phyloP scores from a whole-genome alignment of 2,888 invertebrate genomes.

The Xestia ashworthii region DNA sequence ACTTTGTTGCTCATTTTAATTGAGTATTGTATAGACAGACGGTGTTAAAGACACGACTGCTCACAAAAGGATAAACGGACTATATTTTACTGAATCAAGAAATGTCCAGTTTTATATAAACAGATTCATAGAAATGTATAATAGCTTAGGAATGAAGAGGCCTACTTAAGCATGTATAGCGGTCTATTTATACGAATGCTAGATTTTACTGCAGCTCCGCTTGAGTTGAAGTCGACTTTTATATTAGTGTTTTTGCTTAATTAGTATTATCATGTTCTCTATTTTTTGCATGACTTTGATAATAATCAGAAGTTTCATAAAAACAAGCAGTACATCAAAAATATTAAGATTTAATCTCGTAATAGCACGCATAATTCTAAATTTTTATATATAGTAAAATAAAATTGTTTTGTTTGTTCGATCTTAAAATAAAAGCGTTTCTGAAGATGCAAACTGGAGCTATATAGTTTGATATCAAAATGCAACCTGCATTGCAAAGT shows the following conservation, averaged over 20 bases:
- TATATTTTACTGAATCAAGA: slow-evolving; percentile 16
- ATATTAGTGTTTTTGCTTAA: neutral
- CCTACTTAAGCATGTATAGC: neutral
- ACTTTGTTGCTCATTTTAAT: slow-evolving; percentile 38
- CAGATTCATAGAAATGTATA: slow-evolving; percentile 13
- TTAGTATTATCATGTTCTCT: neutral
- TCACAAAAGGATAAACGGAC: slow-evolving; percentile 4
- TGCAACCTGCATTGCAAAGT: too few relatives aligned
- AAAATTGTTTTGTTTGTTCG: neutral
- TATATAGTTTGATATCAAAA: too few relatives aligned
- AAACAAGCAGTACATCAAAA: slow-evolving; percentile 1
- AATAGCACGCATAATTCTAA: neutral
- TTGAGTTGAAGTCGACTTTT: neutral
- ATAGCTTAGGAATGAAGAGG: neutral
- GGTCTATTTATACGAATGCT: neutral
- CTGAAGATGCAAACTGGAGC: neutral
- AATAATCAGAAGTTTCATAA: neutral
- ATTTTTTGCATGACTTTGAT: slow-evolving; percentile 1
- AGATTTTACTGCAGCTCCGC: slow-evolving; percentile 11
- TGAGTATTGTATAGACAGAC: too few relatives aligned
- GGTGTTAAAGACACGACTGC: slow-evolving; percentile 45
- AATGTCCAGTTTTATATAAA: slow-evolving; percentile 45
- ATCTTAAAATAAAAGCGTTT: neutral
- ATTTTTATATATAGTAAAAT: too few relatives aligned
- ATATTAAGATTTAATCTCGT: slow-evolving; percentile 1